Evolutionary conservation across 2,888 invertebrate species (phyloP), one percentile per base, ranked within the genome.

Genomic region (Drosophila testacea): DNA sequence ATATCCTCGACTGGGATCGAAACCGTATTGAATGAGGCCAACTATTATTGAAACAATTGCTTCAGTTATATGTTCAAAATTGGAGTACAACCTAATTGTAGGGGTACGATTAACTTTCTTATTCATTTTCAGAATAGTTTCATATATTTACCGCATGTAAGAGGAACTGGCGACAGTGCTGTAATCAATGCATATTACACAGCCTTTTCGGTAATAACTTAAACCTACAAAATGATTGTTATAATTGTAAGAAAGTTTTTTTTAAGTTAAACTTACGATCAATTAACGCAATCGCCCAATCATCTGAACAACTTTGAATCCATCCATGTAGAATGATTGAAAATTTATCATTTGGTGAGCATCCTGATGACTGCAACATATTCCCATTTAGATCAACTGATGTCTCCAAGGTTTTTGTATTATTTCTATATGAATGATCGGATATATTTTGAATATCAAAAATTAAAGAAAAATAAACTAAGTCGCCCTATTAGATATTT

Each of bases 271-370:
- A 73, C 90, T 77, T 83, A 92, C 92, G 90, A 42, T 88, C 86
- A 59, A 85, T 88, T 16, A 92, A 68, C 13, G 81, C 73, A 1
- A 67, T 47, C 5, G 91, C 78, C 92, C 92, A 92, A 13, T 90
- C 89, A 30, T 86, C 84, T 3, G 84, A 69, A 63, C 92, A 92
- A 51, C 85, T 88, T 70, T 92, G 91, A 32, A 88, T 83, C 92
- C 92, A 92, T 11, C 92, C 92, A 76, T 92, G 92, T 4, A 92
- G 72, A 32, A 92, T 70, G 41, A 92, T 88, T n/a, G 92, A 86
- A 63, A 91, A 90, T 57, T 92, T 90, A 59, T 91, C 92, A 16
- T 80, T 68, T 4, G 86, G 64, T 30, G 62, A 59, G 38, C 92
- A 92, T 34, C 88, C 87, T 5, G 90, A 77, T 7, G 57, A 59